phyloP scores from a whole-genome alignment of 2,113 vertebrate species.

The Macaca nemestrina region DNA sequence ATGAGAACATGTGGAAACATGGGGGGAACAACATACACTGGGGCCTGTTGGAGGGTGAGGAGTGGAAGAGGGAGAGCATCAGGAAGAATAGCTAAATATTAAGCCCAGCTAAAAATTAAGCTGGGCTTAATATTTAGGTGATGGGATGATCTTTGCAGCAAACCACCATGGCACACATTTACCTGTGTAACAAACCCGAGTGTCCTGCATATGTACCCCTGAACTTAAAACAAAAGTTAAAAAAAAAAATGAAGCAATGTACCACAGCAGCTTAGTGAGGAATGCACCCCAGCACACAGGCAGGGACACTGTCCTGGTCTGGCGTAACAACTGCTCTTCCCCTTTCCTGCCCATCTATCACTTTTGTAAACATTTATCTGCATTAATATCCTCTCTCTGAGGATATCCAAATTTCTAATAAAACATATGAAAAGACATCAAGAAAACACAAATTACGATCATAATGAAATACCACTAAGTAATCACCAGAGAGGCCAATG shows the following conservation, averaged over 20 bases:
- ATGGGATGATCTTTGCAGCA: too few species aligned
- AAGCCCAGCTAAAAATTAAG: too few species aligned
- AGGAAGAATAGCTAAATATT: too few species aligned
- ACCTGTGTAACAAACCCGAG: too few species aligned
- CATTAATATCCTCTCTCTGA: background rate
- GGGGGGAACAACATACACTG: too few species aligned
- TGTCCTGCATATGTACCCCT: too few species aligned
- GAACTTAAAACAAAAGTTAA: too few species aligned
- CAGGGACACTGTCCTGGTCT: background rate
- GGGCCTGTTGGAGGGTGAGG: too few species aligned
- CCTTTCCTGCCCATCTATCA: background rate
- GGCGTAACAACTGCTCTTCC: fast-evolving
- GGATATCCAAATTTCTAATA: background rate
- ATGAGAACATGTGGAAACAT: too few species aligned
- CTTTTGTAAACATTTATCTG: background rate
- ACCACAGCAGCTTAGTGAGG: background rate
- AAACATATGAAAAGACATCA: background rate
- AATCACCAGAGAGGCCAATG: background rate
- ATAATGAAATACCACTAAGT: background rate
- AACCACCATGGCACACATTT: too few species aligned
- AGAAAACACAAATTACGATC: background rate
- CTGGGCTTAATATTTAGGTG: too few species aligned
- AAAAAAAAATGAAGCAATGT: background rate
- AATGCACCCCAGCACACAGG: fast-evolving
- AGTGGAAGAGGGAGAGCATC: too few species aligned